phyloP scores from a whole-genome alignment of 2,113 vertebrate genomes.

The Psittacula cyanocephala region DNA sequence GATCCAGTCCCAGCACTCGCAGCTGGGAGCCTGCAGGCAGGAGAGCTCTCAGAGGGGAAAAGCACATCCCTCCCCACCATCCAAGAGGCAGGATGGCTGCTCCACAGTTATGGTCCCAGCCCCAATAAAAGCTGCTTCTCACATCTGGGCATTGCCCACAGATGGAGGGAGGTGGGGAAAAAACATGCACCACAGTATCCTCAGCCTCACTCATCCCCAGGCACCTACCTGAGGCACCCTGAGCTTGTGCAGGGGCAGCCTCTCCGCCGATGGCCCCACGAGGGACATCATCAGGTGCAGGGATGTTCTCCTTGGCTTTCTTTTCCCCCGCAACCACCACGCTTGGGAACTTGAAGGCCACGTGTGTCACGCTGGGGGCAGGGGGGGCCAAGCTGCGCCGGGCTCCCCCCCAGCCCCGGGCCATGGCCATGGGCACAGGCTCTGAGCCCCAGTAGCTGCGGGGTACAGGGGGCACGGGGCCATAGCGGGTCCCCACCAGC shows the following conservation, averaged over 20 bases:
- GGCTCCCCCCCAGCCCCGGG: background rate
- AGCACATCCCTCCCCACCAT: background rate
- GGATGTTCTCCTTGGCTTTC: background rate
- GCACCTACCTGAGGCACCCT: background rate
- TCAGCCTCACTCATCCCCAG: background rate
- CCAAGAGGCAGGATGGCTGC: background rate
- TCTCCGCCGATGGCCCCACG: background rate
- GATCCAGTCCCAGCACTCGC: background rate
- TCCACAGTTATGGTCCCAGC: background rate
- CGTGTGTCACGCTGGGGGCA: background rate
- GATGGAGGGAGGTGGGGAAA: background rate
- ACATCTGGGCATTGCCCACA: background rate
- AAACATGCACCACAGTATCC: background rate
- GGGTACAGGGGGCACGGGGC: background rate
- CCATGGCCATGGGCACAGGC: conserved; percentile 17
- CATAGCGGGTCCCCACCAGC: background rate
- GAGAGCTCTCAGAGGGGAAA: background rate
- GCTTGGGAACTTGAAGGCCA: background rate
- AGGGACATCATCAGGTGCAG: rapidly evolving
- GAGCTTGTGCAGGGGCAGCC: background rate
- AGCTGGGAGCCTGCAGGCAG: background rate
- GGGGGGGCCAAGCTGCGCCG: background rate
- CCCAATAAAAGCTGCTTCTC: background rate
- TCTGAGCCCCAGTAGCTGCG: conserved; percentile 57
- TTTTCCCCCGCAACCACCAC: conserved; percentile 40